A percentile compares a stretch with the other conserved stretches of the same genome.
Evolutionary conservation across 2,113 vertebrate species (phyloP).

Genomic region (Nesogale talazaci): DNA sequence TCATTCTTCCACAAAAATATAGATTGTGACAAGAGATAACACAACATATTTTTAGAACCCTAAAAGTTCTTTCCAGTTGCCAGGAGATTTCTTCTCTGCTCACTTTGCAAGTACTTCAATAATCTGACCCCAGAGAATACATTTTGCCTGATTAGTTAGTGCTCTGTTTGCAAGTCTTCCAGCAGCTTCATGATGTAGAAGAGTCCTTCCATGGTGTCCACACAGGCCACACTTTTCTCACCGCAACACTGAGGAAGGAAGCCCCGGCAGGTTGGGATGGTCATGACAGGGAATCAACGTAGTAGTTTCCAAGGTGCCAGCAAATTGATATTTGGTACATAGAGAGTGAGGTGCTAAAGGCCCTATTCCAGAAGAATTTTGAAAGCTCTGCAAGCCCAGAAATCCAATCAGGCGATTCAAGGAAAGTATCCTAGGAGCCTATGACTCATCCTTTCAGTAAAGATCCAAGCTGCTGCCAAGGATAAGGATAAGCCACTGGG

Average conservation of each 20-base stretch:
- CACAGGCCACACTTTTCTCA: neutral
- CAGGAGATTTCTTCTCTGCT: neutral
- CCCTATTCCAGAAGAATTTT: neutral
- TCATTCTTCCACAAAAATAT: neutral
- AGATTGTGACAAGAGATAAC: neutral
- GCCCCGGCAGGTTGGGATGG: neutral
- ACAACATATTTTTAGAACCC: constrained; percentile 13
- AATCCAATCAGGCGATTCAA: neutral
- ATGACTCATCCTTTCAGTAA: constrained; percentile 53
- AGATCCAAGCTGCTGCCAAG: neutral
- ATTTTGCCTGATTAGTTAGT: constrained; percentile 3
- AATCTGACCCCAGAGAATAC: neutral
- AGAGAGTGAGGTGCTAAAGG: neutral
- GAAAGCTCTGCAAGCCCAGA: neutral
- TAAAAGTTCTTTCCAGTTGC: neutral
- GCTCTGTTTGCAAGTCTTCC: neutral
- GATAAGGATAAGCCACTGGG: neutral
- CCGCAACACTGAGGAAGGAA: neutral
- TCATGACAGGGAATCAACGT: neutral
- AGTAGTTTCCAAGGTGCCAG: neutral
- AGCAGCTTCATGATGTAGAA: neutral
- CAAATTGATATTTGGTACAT: neutral
- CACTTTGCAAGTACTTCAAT: neutral
- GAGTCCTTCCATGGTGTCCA: neutral
- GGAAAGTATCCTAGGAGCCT: neutral